Conservation (phyloP, 2,888 invertebrate genomes). For the Ennomos quercinarius region DNA sequence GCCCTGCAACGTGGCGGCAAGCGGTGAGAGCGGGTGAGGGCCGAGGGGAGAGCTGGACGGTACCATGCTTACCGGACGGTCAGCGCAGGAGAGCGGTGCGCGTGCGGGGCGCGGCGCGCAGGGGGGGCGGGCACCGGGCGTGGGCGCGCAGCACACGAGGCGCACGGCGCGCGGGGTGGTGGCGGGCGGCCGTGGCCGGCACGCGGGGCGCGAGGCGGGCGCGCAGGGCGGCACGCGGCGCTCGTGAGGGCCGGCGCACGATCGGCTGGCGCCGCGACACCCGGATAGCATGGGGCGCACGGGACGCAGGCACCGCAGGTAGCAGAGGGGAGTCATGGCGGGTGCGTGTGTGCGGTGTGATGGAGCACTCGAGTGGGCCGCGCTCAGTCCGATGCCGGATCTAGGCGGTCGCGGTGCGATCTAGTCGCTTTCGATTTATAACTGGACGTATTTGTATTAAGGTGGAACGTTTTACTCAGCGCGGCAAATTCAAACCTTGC, state of each 20-base stretch:
- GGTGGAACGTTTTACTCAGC: too few species aligned
- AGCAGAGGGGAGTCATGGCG: slow-evolving; percentile 15
- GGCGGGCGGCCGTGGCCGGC: slow-evolving; percentile 26
- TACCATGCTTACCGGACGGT: slow-evolving; percentile 14
- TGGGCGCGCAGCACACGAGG: slow-evolving; percentile 52
- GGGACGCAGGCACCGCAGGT: slow-evolving; percentile 4
- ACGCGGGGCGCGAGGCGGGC: slow-evolving; percentile 39
- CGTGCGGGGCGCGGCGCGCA: slow-evolving; percentile 33
- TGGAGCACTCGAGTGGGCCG: slow-evolving; percentile 1
- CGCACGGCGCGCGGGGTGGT: slow-evolving; percentile 36
- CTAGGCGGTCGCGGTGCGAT: slow-evolving; percentile 20
- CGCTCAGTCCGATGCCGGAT: slow-evolving; percentile 23
- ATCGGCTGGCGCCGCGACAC: slow-evolving; percentile 25
- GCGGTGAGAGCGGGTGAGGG: background rate
- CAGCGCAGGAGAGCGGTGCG: slow-evolving; percentile 34
- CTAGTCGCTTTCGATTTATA: too few species aligned
- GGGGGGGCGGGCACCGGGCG: slow-evolving; percentile 46
- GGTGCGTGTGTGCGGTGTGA: slow-evolving; percentile 8
- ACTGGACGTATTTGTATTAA: too few species aligned
- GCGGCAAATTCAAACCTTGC: too few species aligned
- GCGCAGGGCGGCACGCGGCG: slow-evolving; percentile 33
- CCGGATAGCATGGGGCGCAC: slow-evolving; percentile 29
- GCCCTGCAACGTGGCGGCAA: too few species aligned
- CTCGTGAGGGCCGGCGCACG: slow-evolving; percentile 35
- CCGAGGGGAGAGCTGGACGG: background rate